Conservation (phyloP, 2,797 vertebrate species). For the Eidolon dupreanum region DNA sequence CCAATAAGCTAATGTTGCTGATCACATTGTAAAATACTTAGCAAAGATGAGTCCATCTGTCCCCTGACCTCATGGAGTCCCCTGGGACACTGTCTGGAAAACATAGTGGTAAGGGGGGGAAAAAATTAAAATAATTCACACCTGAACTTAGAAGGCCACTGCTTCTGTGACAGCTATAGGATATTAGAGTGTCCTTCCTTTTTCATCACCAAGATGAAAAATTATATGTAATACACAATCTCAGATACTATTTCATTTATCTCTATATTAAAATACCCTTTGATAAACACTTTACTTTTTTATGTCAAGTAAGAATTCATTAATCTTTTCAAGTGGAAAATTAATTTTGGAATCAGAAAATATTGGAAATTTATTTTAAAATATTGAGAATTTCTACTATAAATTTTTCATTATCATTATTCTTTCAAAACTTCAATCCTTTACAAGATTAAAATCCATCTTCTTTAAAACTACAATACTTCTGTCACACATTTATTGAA, state of each 20-base stretch:
- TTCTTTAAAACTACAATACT: neutral
- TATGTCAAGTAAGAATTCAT: neutral
- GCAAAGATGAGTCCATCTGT: neutral
- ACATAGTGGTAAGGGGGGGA: neutral
- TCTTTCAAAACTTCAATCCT: neutral
- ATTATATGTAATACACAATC: neutral
- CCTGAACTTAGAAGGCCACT: slow-evolving; percentile 13
- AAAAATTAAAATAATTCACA: neutral
- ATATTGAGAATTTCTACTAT: neutral
- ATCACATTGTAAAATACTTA: slow-evolving; percentile 11
- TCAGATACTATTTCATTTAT: neutral
- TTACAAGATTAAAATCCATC: neutral
- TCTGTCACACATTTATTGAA: neutral
- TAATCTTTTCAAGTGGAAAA: neutral
- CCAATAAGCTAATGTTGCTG: neutral
- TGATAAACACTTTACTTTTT: neutral
- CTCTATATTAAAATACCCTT: neutral
- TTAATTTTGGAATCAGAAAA: slow-evolving; percentile 30
- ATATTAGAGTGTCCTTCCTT: neutral
- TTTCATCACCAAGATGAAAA: neutral
- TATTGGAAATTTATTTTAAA: neutral
- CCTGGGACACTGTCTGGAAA: neutral
- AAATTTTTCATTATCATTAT: neutral
- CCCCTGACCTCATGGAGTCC: neutral
- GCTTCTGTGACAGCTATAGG: neutral